phyloP scores from a whole-genome alignment of 2,113 vertebrate species.

The Passer domesticus region DNA sequence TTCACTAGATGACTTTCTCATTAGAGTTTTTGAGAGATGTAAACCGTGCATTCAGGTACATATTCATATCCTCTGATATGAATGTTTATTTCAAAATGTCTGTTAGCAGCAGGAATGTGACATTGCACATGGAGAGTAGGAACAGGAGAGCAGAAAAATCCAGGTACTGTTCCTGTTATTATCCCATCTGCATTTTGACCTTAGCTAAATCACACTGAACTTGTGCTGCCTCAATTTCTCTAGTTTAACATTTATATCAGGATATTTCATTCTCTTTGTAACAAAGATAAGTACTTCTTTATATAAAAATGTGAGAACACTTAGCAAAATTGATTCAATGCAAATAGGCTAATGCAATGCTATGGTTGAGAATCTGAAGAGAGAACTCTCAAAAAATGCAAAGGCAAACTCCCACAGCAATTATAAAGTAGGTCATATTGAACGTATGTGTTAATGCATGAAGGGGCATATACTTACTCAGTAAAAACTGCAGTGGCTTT shows the following conservation, averaged over 20 bases:
- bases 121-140: not conserved
- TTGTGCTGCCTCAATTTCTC: slow-evolving; percentile 13
- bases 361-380: slow-evolving; percentile 19
- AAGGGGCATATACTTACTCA: not conserved
- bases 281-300: slow-evolving; percentile 16
- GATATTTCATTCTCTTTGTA: not conserved
- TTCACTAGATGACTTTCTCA: not conserved
- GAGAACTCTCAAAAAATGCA: slow-evolving; percentile 50
- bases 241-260: not conserved
- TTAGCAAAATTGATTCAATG: slow-evolving; percentile 45
- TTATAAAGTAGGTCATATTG: slow-evolving; percentile 61
- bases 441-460: slow-evolving; percentile 4
- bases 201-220: slow-evolving; percentile 32
- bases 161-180: not conserved
- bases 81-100: slow-evolving; percentile 9
- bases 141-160: not conserved
- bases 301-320: slow-evolving; percentile 20
- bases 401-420: slow-evolving; percentile 62
- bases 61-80: not conserved
- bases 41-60: not conserved
- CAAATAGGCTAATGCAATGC: slow-evolving; percentile 39
- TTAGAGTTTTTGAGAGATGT: not conserved
- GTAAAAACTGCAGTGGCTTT: slow-evolving; percentile 1
- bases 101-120: not conserved
- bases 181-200: slow-evolving; percentile 2